A percentile compares a stretch with the other conserved stretches of the same genome.
Evolutionary conservation across 2,113 vertebrate genomes (phyloP).

Genomic region (Sus scrofa): DNA sequence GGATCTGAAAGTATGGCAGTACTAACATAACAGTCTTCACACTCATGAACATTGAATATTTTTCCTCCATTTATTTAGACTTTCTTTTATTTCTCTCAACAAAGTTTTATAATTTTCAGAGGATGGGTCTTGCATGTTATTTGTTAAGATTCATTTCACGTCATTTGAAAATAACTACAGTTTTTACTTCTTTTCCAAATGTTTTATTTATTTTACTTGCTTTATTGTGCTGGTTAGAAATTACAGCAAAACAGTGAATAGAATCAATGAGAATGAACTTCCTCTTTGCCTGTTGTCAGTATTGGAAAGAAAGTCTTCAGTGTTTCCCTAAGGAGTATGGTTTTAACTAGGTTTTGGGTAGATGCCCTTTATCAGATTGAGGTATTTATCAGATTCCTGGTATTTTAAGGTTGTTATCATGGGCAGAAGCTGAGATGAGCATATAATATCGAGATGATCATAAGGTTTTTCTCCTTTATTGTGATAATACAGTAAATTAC

Average conservation of each 20-base stretch:
- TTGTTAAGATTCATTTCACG: not conserved
- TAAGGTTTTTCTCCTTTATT: not conserved
- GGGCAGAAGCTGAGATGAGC: not conserved
- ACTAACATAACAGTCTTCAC: not conserved
- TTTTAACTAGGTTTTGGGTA: conserved; percentile 6
- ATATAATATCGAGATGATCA: not conserved
- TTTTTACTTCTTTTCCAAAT: not conserved
- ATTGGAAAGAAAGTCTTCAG: not conserved
- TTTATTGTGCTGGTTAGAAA: not conserved
- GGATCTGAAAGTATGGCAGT: not conserved
- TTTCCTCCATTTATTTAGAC: not conserved
- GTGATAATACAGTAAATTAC: not conserved
- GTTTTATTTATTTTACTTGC: not conserved
- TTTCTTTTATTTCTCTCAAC: too few relatives aligned
- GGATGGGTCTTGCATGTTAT: not conserved
- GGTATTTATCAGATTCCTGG: not conserved
- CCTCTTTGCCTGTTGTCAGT: not conserved
- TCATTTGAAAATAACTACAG: conserved; percentile 4
- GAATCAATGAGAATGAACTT: not conserved
- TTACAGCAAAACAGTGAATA: not conserved
- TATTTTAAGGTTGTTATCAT: not conserved
- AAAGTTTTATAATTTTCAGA: too few relatives aligned
- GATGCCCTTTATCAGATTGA: not conserved
- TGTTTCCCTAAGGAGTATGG: not conserved
- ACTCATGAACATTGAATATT: not conserved